phyloP scores from a whole-genome alignment of 2,797 vertebrate species.

The Benthosema pterotum region DNA sequence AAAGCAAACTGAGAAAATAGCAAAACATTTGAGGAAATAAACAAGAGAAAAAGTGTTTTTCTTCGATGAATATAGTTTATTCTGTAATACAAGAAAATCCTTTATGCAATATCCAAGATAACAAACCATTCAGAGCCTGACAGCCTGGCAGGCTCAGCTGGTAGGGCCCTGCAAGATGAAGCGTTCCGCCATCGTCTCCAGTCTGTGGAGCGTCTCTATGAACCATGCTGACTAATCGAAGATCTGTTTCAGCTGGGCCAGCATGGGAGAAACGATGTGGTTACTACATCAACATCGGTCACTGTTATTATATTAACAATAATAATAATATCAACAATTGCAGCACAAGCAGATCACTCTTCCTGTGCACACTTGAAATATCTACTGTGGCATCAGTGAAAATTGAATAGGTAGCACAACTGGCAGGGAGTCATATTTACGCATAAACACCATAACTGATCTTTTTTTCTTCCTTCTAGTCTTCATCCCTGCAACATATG shows the following conservation, averaged over 20 bases:
- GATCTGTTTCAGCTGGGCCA: neutral
- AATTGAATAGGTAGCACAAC: neutral
- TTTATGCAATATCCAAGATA: slow-evolving; percentile 7
- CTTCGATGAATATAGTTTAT: slow-evolving; percentile 31
- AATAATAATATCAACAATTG: neutral
- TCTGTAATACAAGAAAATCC: slow-evolving; percentile 1
- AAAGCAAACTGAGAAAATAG: neutral
- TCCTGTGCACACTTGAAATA: too few relatives aligned
- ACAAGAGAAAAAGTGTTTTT: slow-evolving; percentile 27
- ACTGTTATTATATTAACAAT: neutral
- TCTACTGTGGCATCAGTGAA: neutral
- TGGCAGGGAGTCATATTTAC: too few relatives aligned
- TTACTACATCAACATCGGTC: neutral
- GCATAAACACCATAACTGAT: neutral
- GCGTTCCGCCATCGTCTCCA: neutral
- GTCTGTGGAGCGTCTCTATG: neutral
- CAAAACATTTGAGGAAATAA: slow-evolving; percentile 1
- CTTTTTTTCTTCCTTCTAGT: slow-evolving; percentile 14
- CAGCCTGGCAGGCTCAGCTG: too few relatives aligned
- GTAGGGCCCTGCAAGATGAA: too few relatives aligned
- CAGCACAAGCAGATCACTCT: too few relatives aligned
- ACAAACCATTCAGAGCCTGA: neutral
- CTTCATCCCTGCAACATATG: neutral
- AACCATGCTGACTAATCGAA: neutral
- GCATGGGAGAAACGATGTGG: neutral